Percentiles rank a stretch among this genome's conserved stretches.
These are phyloP conservation scores for Maniola jurtina DNA, from an alignment of 1,140 invertebrate genomes.

Conservation along the genomic window DNA sequence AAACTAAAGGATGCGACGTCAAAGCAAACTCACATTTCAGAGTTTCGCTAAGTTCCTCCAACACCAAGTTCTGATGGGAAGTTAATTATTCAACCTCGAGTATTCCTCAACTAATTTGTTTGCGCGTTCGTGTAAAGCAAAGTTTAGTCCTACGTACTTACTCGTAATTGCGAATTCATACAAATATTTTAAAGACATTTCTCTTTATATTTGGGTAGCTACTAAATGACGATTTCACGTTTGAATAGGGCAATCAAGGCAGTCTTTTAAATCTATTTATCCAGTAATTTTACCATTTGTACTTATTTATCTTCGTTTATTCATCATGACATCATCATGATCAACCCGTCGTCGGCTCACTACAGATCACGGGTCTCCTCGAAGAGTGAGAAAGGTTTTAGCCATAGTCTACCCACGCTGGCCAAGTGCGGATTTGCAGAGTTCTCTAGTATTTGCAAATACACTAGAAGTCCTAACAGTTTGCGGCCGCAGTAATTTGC, in stretches of 20 bases:
- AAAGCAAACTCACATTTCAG: constrained; percentile 18
- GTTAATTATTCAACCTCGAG: constrained; percentile 38
- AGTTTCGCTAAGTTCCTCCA: constrained; percentile 19
- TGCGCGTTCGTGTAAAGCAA: constrained; percentile 14
- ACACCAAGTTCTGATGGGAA: constrained; percentile 28
- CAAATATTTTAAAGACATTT: not conserved
- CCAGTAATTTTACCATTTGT: too few species aligned
- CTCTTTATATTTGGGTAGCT: not conserved
- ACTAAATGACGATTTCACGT: too few species aligned
- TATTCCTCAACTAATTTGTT: constrained; percentile 38
- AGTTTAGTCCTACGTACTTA: not conserved
- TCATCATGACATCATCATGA: too few species aligned
- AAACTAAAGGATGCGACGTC: constrained; percentile 5
- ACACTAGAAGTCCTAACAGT: not conserved
- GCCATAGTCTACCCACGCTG: too few species aligned
- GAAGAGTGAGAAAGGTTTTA: too few species aligned
- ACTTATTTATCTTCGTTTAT: too few species aligned
- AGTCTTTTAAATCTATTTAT: too few species aligned
- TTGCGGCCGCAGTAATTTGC: not conserved
- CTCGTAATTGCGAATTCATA: not conserved
- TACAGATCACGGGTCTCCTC: too few species aligned
- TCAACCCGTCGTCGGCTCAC: too few species aligned
- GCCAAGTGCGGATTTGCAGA: too few species aligned
- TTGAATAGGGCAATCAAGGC: too few species aligned
- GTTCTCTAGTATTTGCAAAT: not conserved